Percentiles rank a stretch among this genome's conserved stretches.
Conservation (phyloP, 2,888 invertebrate species). For the Rhamphomyia laevipes region DNA sequence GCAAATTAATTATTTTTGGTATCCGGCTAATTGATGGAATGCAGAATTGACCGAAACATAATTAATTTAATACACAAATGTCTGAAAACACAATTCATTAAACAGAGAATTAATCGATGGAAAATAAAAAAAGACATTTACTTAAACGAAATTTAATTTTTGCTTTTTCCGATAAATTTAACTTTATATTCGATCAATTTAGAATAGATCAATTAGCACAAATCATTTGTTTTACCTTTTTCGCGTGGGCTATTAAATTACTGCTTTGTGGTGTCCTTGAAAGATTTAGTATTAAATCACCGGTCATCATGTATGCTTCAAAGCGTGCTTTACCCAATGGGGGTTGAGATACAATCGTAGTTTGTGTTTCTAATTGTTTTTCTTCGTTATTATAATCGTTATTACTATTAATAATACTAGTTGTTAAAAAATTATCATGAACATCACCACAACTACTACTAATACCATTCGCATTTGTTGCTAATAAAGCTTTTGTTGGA, state of each 20-base stretch:
- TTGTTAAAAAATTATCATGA: conserved; percentile 5
- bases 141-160: too few relatives aligned
- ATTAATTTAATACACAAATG: too few relatives aligned
- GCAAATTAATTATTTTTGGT: too few relatives aligned
- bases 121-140: too few relatives aligned
- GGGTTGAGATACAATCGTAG: conserved; percentile 20
- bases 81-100: too few relatives aligned
- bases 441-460: neutral
- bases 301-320: conserved; percentile 96
- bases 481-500: conserved; percentile 26
- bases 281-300: conserved; percentile 87
- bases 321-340: conserved; percentile 45
- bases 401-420: conserved; percentile 10
- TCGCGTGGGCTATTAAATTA: conserved; percentile 42
- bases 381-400: conserved; percentile 16
- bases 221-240: conserved; percentile 26
- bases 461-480: conserved; percentile 2
- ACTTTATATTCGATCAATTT: too few relatives aligned
- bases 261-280: conserved; percentile 65
- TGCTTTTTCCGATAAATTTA: too few relatives aligned
- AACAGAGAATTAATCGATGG: too few relatives aligned
- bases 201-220: too few relatives aligned
- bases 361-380: conserved; percentile 28
- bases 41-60: too few relatives aligned
- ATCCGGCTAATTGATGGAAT: too few relatives aligned